Evolutionary conservation across 2,888 invertebrate species (phyloP).

Genomic region (Cosmorhoe ocellata): DNA sequence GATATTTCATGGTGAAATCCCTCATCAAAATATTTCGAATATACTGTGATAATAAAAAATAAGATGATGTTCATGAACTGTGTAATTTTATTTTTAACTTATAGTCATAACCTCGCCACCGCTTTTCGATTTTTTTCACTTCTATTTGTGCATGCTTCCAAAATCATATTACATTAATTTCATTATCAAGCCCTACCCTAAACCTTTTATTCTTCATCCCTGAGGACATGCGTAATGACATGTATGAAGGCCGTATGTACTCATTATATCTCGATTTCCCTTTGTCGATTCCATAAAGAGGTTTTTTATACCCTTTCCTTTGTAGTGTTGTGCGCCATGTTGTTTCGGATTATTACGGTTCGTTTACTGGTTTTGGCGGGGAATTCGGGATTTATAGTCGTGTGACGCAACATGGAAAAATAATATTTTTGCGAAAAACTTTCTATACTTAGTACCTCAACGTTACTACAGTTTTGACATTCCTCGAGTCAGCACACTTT

Average conservation of each 20-base stretch:
- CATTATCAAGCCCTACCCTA: not conserved
- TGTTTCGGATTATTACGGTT: slow-evolving; percentile 42
- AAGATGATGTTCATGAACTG: too few relatives aligned
- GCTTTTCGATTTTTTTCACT: too few relatives aligned
- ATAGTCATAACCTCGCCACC: too few relatives aligned
- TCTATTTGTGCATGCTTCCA: too few relatives aligned
- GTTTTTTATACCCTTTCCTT: slow-evolving; percentile 35
- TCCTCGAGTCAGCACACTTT: too few relatives aligned
- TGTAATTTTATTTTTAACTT: too few relatives aligned
- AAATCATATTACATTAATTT: not conserved
- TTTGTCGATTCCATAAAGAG: slow-evolving; percentile 43
- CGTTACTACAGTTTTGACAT: too few relatives aligned
- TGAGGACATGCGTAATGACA: slow-evolving; percentile 14
- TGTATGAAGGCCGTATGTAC: slow-evolving; percentile 18
- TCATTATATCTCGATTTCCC: slow-evolving; percentile 43
- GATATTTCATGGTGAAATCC: too few relatives aligned
- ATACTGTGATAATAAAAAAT: too few relatives aligned
- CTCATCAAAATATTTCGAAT: too few relatives aligned
- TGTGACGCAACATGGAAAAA: slow-evolving; percentile 1
- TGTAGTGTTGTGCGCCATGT: slow-evolving; percentile 35
- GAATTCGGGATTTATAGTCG: slow-evolving; percentile 23
- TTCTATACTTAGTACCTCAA: too few relatives aligned
- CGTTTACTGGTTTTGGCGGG: slow-evolving; percentile 22
- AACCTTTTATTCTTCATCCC: not conserved
- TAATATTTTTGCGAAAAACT: not conserved